These are phyloP conservation scores for Brachionus plicatilis DNA, from an alignment of 1,140 invertebrate genomes.

Conservation along the genomic window DNA sequence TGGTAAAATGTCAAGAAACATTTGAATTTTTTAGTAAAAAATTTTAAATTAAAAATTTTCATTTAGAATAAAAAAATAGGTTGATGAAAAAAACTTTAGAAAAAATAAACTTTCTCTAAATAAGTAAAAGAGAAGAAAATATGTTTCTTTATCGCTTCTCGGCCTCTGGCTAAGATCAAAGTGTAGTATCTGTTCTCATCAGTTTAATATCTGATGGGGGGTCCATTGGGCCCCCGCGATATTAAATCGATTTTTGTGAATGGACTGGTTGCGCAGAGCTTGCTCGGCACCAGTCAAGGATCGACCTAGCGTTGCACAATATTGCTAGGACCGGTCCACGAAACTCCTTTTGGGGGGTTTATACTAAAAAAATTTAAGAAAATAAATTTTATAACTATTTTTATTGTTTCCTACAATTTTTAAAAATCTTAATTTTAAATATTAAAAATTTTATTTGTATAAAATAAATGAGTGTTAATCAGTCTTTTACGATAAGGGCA, in stretches of 20 bases:
- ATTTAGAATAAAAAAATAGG: background rate
- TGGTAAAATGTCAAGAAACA: too few relatives aligned
- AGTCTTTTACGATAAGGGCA: too few relatives aligned
- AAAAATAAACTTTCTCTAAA: too few relatives aligned
- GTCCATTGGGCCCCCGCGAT: conserved; percentile 24
- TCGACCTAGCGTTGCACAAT: conserved; percentile 9
- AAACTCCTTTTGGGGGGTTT: background rate
- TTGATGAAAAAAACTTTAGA: background rate
- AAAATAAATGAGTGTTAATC: too few relatives aligned
- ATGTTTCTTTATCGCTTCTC: conserved; percentile 2
- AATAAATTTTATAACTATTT: background rate
- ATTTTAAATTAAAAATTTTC: too few relatives aligned
- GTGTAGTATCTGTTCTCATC: conserved; percentile 38
- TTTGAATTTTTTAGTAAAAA: background rate
- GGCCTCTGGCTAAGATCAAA: conserved; percentile 37
- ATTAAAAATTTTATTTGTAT: too few relatives aligned
- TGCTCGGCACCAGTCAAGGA: conserved; percentile 35
- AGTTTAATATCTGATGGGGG: conserved; percentile 37
- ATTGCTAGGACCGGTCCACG: conserved; percentile 24
- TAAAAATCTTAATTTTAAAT: too few relatives aligned
- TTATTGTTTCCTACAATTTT: too few relatives aligned
- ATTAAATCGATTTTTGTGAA: conserved; percentile 34
- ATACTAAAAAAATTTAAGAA: background rate
- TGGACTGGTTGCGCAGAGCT: conserved; percentile 35
- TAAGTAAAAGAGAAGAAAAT: too few relatives aligned